Evolutionary conservation across 2,888 invertebrate genomes (phyloP).

Genomic region (Nasonovia ribisnigri): DNA sequence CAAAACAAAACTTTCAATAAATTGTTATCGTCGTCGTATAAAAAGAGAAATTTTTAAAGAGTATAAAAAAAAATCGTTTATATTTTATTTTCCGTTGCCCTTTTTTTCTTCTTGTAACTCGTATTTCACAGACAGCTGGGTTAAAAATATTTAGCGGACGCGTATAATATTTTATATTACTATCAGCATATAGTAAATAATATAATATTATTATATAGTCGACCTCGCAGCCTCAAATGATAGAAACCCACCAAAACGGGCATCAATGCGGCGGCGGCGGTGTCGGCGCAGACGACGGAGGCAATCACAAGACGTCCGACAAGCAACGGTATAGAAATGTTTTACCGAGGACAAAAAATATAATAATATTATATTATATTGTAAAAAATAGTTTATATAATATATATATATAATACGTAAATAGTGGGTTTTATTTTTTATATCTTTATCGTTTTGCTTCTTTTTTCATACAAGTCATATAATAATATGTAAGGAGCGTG

Average conservation of each 20-base stretch:
- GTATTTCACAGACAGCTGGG: not conserved
- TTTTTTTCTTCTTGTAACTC: not conserved
- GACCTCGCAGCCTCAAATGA: not conserved
- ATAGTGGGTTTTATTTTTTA: not conserved
- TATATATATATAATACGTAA: too few species aligned
- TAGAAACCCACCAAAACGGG: not conserved
- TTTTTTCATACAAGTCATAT: not conserved
- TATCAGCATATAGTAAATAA: not conserved
- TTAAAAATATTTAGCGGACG: not conserved
- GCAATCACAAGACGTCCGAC: slow-evolving; percentile 1
- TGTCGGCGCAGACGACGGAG: too few species aligned
- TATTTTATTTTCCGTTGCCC: not conserved
- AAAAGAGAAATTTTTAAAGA: slow-evolving; percentile 1
- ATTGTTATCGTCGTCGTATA: not conserved
- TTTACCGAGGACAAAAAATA: not conserved
- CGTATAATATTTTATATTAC: not conserved
- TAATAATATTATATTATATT: not conserved
- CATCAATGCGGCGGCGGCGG: not conserved
- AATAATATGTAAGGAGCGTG: too few species aligned
- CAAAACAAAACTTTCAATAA: not conserved
- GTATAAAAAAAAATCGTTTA: not conserved
- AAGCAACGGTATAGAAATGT: not conserved
- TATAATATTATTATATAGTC: not conserved
- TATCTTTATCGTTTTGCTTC: slow-evolving; percentile 16
- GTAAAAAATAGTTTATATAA: not conserved